Base-by-base conservation (phyloP, 2,888 invertebrate genomes). In the Congeria kusceri region DNA sequence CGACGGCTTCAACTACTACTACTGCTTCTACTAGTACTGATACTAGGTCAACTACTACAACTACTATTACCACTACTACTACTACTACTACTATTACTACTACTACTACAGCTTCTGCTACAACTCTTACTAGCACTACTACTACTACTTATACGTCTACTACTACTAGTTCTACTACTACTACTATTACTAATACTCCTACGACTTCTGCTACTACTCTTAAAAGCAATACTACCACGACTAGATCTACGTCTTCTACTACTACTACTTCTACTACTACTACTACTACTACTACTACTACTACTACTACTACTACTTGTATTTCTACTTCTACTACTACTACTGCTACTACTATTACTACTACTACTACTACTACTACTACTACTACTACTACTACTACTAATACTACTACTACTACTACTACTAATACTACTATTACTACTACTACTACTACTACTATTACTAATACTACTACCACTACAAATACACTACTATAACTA, bases 141-240 rank as follows among this genome's bases (percentile, higher is more conserved):
- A 49, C 64, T 64, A 18, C 49, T 47, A 32, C 32, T 61, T 2
- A 7, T 29, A 29, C 61, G 3, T 15, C 28, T 29, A 61, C 61
- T 61, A 18, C 61, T 61, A 28, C 61, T 61, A 32, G 28, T 61
- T 3, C 28, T 29, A 32, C 61, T 61, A 28, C 32, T 32, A 61
- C 66, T 66, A 57, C 57, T 66, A 57, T 32, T 32, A 66, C 66
- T 32, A 53, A 53, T 66, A 66, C 39, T 65, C 47, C 49, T 65
- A 18, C 53, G 28, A 56, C 57, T 66, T 20, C 66, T n/a, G 27
- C 66, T 32, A 20, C 57, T 56, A 32, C 66, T 56, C n/a, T 29
- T 32, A 66, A 53, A 29, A 32, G 28, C 29, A 56, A 53, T 66
- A 57, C 66, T 47, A 32, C 56, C 29, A 57, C 66, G 28, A 27